Evolutionary conservation across 2,113 vertebrate genomes (phyloP).

Genomic region (Nerophis lumbriciformis): DNA sequence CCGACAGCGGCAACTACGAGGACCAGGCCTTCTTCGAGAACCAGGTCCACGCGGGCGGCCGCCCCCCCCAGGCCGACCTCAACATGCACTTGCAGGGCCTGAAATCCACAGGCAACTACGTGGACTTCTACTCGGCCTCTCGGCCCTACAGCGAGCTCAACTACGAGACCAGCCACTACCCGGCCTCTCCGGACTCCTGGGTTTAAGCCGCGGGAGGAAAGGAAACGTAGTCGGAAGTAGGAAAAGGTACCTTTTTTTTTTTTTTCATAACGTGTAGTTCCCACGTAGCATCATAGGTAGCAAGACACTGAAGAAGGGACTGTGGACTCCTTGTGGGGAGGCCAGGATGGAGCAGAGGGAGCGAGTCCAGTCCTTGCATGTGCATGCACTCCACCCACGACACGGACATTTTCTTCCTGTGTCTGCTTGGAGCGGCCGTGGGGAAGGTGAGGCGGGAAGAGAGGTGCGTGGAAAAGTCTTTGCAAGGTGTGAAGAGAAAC

Average conservation of each 20-base stretch:
- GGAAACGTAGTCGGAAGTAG: constrained; percentile 15
- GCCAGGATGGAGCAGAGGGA: constrained; percentile 18
- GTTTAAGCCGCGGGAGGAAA: constrained; percentile 70
- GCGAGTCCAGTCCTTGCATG: constrained; percentile 83
- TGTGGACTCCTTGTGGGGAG: constrained; percentile 22
- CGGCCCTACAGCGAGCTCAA: constrained; percentile 99
- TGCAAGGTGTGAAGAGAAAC: constrained; percentile 33
- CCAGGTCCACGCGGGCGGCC: constrained; percentile 62
- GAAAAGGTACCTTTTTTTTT: constrained; percentile 37
- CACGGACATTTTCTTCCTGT: constrained; percentile 56
- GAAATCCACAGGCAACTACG: constrained; percentile 98
- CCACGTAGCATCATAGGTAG: constrained; percentile 59
- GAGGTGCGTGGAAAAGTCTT: constrained; percentile 20
- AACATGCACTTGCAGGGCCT: constrained; percentile 96
- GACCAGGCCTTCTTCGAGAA: constrained; percentile 78
- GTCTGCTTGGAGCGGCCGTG: constrained; percentile 45
- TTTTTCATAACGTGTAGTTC: constrained; percentile 35
- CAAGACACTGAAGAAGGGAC: constrained; percentile 27
- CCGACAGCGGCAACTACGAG: constrained; percentile 77
- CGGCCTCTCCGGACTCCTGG: constrained; percentile 98
- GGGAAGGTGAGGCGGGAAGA: constrained; percentile 8
- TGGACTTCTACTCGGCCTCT: constrained; percentile 98
- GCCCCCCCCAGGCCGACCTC: constrained; percentile 82
- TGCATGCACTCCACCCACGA: constrained; percentile 88
- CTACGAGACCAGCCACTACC: constrained; percentile 99